phyloP scores from a whole-genome alignment of 2,797 vertebrate genomes.

The Thaleichthys pacificus region DNA sequence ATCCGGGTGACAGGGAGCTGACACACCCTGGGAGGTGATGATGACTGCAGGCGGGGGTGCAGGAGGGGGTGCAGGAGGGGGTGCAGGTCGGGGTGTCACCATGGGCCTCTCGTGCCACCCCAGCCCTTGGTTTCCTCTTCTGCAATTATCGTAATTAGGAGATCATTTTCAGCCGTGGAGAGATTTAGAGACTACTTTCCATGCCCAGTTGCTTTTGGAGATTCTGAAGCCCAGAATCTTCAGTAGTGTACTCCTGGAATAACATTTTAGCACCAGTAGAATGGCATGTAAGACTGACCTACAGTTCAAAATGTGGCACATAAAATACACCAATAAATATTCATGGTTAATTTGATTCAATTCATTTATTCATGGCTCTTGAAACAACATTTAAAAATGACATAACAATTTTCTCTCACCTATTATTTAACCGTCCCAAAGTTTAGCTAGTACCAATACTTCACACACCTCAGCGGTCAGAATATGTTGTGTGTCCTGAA shows the following conservation, averaged over 20 bases:
- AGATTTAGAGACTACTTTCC: background rate
- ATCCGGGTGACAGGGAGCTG: slow-evolving; percentile 4
- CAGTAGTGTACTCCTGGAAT: background rate
- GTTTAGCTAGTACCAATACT: background rate
- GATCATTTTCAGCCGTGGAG: slow-evolving; percentile 8
- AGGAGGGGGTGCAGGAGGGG: background rate
- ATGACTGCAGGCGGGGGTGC: background rate
- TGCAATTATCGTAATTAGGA: slow-evolving; percentile 6
- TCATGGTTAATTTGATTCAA: background rate
- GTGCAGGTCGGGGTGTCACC: background rate
- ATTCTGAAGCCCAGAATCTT: background rate
- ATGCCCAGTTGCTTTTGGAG: background rate
- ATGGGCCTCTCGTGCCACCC: background rate
- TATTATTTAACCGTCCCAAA: background rate
- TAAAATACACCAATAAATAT: background rate
- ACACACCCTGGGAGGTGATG: background rate
- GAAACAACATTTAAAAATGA: background rate
- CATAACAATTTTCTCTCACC: background rate
- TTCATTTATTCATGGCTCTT: background rate
- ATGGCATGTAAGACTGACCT: too few relatives aligned
- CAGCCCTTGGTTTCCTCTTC: background rate
- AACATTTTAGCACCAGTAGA: background rate
- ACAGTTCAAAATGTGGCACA: too few relatives aligned
- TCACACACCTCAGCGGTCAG: background rate
- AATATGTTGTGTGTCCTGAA: background rate